Percentiles rank a stretch among this genome's conserved stretches.
Evolutionary conservation across 2,797 vertebrate genomes (phyloP).

Genomic region (Paratrypauchen microcephalus): DNA sequence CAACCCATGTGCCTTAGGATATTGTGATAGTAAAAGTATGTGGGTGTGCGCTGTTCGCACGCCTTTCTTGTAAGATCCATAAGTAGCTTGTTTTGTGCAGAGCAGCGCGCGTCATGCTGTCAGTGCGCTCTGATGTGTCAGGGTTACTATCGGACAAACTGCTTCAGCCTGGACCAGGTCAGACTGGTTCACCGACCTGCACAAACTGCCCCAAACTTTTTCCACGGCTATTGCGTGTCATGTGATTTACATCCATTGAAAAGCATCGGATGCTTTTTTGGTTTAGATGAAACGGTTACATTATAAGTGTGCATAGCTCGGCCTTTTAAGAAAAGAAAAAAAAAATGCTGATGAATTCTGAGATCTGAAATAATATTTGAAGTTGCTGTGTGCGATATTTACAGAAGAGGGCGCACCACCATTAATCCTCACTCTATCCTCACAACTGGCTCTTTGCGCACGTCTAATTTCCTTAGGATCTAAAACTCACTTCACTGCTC

Average conservation of each 20-base stretch:
- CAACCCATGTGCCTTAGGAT: neutral
- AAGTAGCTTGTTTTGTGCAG: slow-evolving; percentile 15
- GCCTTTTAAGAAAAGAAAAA: neutral
- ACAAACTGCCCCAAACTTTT: slow-evolving; percentile 31
- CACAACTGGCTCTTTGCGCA: neutral
- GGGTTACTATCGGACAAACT: slow-evolving; percentile 64
- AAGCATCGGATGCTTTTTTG: neutral
- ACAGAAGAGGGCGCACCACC: slow-evolving; percentile 64
- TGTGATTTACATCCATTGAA: slow-evolving; percentile 18
- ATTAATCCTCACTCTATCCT: neutral
- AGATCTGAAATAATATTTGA: neutral
- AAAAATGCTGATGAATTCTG: neutral
- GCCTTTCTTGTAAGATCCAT: slow-evolving; percentile 9
- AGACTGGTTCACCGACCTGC: slow-evolving; percentile 14
- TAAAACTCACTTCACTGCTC: neutral
- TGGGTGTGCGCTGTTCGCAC: slow-evolving; percentile 5
- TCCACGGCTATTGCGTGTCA: neutral
- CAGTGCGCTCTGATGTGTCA: slow-evolving; percentile 36
- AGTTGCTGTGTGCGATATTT: neutral
- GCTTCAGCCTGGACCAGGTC: slow-evolving; percentile 17
- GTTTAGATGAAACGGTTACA: slow-evolving; percentile 11
- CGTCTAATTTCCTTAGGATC: slow-evolving; percentile 3
- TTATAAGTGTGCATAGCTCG: neutral
- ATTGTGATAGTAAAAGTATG: neutral
- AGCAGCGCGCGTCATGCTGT: slow-evolving; percentile 46